Base-by-base conservation (phyloP, 2,888 invertebrate genomes). In the Aphodius sticticus region DNA sequence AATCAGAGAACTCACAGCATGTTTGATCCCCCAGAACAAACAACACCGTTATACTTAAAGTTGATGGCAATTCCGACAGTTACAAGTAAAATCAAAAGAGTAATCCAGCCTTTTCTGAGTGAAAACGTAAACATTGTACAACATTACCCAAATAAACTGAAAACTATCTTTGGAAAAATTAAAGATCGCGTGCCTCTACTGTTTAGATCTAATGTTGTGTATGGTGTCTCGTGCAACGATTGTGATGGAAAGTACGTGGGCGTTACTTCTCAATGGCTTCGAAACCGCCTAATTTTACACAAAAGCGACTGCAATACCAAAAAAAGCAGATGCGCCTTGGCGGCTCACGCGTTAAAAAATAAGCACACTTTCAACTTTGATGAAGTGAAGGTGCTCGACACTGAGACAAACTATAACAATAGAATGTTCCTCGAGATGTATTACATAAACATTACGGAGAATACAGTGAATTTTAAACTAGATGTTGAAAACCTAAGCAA, bases 281-380 rank as follows among this genome's bases (percentile, higher is more conserved):
- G 77, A 69, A 70, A 77, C 36, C 53, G 79, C 12, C 69, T 78
- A 9, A 37, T 0, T 7, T 38, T 71, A 77, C 78, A 77, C 16
- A 69, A 53, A 7, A 77, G 78, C 16, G 78, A 77, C 37, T 77
- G 78, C 71, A 35, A 38, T 6, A 70, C 71, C 7, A 37, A 71
- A 70, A 77, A 77, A 38, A 72, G 35, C 35, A 36, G 14, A 38
- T 77, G 78, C 9, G 78, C 37, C 15, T 36, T 77, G 35, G 72
- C 71, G 2, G n/a, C n/a, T 16, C 77, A 70, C 36, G 15, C 69
- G 12, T n/a, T 15, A 6, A 78, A 72, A 9, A 82, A 84, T 77
- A 9, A 75, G 2, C 75, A 53, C 53, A 53, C 9, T 5, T 53
- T 53, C 53, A 5, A 53, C 53, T 53, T 53, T 53, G 53, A 53